Percentiles rank a stretch among this genome's conserved stretches.
Evolutionary conservation across 2,888 invertebrate species (phyloP).

Genomic region (Nomada fabriciana): DNA sequence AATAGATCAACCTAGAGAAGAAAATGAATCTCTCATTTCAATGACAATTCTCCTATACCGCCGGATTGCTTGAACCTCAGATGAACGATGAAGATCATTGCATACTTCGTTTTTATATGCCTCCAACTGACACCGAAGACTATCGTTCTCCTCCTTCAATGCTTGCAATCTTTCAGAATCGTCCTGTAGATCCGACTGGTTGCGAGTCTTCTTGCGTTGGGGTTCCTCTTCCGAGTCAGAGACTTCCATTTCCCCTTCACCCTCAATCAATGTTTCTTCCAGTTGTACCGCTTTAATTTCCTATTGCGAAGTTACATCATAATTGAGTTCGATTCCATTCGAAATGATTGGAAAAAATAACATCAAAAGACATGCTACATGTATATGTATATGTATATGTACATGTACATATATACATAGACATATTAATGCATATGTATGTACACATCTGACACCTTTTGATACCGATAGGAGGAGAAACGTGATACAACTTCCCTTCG

Average conservation of each 20-base stretch:
- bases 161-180: constrained; percentile 78
- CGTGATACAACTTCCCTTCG: constrained; percentile 20
- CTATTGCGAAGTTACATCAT: constrained; percentile 81
- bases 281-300: constrained; percentile 89
- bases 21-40: neutral
- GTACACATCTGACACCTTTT: constrained; percentile 17
- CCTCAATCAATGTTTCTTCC: constrained; percentile 88
- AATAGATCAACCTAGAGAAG: constrained; percentile 89
- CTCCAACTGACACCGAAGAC: constrained; percentile 94
- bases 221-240: constrained; percentile 90
- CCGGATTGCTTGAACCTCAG: neutral
- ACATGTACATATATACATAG: constrained; percentile 1
- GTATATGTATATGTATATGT: neutral
- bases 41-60: neutral
- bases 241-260: constrained; percentile 95
- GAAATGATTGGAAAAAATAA: neutral
- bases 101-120: constrained; percentile 94
- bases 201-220: constrained; percentile 79
- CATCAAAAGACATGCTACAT: constrained; percentile 39
- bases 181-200: constrained; percentile 75
- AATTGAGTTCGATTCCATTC: constrained; percentile 29
- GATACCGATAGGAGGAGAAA: constrained; percentile 9
- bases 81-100: neutral
- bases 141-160: constrained; percentile 94
- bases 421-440: constrained; percentile 15